Base-by-base conservation (phyloP, 2,113 vertebrate species). In the Crotalus helleri region DNA sequence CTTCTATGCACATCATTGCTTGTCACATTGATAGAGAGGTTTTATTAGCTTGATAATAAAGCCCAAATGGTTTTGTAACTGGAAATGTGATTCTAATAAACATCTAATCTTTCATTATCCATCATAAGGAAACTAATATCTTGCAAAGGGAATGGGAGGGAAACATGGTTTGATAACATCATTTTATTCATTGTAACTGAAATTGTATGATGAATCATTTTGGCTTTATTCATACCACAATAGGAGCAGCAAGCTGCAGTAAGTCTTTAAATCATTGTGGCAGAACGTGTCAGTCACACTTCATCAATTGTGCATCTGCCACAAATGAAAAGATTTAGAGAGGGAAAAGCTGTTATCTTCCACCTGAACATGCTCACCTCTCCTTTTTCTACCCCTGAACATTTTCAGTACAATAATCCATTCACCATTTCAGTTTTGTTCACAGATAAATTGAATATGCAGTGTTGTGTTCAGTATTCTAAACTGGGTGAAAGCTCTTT, bases 261-360 rank as follows among this genome's bases (percentile, higher is more conserved):
- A 92, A 96, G 46, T 29, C 4, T 93, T 95, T 95, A 94, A 92
- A 91, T 95, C 88, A 87, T 74, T 85, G 39, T 94, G 74, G 46
- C 58, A 61, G 74, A 95, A 58, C 33, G 88, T 85, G 51, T 93
- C 55, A 85, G 89, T 92, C 89, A 92, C 64, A 92, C 57, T 85
- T 69, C 44, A 44, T 91, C 95, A 95, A 9, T 59, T 87, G 2
- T 46, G 39, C 49, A 89, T 89, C 64, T 94, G 88, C 85, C 92
- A 91, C 85, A 93, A 29, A 26, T 95, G 89, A 90, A 90, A 93
- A 93, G 81, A 90, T 93, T 90, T 90, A 59, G 55, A 17, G 54
- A 8, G n/a, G n/a, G 26, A 17, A 46, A 54, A 90, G n/a, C 74
- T 2, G 23, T 53, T 17, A 29, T 1, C 9, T 93, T 90, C 81